Evolutionary conservation across 2,797 vertebrate genomes (phyloP).

Genomic region (Poecile montanus): DNA sequence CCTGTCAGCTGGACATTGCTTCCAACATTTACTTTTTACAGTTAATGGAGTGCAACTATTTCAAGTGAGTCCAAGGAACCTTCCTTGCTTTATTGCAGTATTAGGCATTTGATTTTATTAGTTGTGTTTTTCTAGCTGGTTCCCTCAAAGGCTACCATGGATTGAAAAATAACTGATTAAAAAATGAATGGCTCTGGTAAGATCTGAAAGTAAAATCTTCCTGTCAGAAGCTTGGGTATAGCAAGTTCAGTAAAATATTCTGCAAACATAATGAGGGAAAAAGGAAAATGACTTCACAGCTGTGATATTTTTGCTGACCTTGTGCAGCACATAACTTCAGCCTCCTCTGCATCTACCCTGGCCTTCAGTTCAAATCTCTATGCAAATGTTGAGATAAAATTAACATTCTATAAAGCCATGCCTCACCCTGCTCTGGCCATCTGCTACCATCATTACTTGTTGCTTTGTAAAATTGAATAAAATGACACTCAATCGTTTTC

Average conservation of each 20-base stretch:
- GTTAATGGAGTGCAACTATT: neutral
- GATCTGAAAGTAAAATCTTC: neutral
- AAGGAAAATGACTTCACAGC: neutral
- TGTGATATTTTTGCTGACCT: neutral
- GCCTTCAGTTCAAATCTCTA: conserved; percentile 5
- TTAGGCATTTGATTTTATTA: neutral
- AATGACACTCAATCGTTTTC: neutral
- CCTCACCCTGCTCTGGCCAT: neutral
- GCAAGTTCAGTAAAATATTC: neutral
- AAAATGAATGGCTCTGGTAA: neutral
- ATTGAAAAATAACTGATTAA: neutral
- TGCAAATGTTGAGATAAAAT: conserved; percentile 17
- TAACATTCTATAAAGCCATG: neutral
- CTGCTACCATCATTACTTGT: neutral
- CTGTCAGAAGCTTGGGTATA: neutral
- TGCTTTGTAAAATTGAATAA: neutral
- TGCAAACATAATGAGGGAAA: neutral
- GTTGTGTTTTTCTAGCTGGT: neutral
- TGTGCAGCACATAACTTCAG: neutral
- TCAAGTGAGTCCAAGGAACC: neutral
- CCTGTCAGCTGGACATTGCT: neutral
- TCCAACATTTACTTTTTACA: neutral
- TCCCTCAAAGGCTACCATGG: neutral
- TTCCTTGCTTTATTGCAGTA: neutral
- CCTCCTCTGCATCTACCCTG: neutral